Percentiles rank a stretch among this genome's conserved stretches.
Conservation (phyloP, 2,113 vertebrate species). For the Gobio gobio region DNA sequence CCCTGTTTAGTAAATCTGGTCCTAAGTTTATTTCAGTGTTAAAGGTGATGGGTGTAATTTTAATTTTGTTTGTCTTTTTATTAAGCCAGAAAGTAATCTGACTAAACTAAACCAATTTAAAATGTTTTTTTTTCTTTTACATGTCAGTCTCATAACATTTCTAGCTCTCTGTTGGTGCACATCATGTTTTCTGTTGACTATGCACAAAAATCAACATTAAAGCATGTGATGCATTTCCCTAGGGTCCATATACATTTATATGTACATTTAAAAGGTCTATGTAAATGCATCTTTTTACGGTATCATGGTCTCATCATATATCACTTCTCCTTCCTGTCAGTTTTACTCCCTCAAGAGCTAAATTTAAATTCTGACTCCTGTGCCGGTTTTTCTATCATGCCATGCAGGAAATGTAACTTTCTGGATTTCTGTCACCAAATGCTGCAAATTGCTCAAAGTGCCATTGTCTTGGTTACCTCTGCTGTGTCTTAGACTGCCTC, state of each 20-base stretch:
- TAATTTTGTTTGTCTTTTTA: not conserved
- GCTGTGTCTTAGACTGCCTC: conserved; percentile 69
- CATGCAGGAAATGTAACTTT: conserved; percentile 62
- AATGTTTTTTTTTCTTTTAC: not conserved
- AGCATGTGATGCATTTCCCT: not conserved
- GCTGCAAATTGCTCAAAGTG: conserved; percentile 54
- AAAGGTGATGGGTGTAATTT: not conserved
- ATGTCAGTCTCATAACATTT: not conserved
- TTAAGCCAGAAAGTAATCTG: not conserved
- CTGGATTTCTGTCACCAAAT: conserved; percentile 65
- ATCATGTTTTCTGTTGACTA: not conserved
- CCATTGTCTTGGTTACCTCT: conserved; percentile 60
- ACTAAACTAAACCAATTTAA: not conserved
- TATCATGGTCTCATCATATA: not conserved
- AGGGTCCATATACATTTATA: not conserved
- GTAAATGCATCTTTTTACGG: not conserved
- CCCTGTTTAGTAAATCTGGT: too few relatives aligned
- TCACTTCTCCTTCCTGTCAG: not conserved
- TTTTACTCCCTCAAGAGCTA: not conserved
- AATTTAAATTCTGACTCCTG: conserved; percentile 55
- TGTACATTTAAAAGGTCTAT: not conserved
- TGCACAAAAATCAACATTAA: not conserved
- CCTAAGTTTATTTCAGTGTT: not conserved
- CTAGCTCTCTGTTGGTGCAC: not conserved
- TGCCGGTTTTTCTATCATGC: conserved; percentile 45